Evolutionary conservation across 2,113 vertebrate genomes (phyloP), one percentile per base, ranked within the genome.

Genomic region (Acanthochromis polyacanthus): DNA sequence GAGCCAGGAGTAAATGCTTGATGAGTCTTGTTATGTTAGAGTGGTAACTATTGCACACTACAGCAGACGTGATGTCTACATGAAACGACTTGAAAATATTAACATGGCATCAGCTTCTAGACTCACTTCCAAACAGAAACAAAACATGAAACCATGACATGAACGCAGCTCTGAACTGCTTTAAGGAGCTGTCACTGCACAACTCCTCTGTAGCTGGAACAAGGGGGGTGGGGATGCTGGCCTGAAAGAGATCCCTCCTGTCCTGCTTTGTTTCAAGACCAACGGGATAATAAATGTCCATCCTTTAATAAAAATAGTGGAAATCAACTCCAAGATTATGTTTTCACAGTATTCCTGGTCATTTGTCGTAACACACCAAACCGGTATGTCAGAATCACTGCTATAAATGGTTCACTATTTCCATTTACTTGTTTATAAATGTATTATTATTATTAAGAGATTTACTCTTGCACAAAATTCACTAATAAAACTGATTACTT

Each of bases 91-190:
- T 16, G 43, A 71, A 56, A 52, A 46, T 16, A 59, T 67, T 64
- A 50, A 72, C 45, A 78, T 52, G 30, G 74, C 71, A 86, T 52
- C 28, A 62, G 36, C 46, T 72, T 20, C 16, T 5, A 48, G 16
- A 36, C 19, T 30, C 38, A 55, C 10, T 5, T 45, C 46, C 3
- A 20, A 3, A 64, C 20, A 48, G 5, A 43, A 65, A 65, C 23
- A 28, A 48, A 71, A 62, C 60, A 50, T 46, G 20, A 46, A 75
- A 73, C 56, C 60, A 46, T 17, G 12, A 17, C 30, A 57, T 46
- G 45, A 70, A 46, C 10, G 20, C 56, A 20, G 22, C 11, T 55
- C 15, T 48, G 64, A 43, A 16, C 15, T 32, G 77, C 25, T 75
- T 23, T 10, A 17, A 64, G 62, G 22, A 83, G 45, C 51, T n/a